Percentiles rank a stretch among this genome's conserved stretches.
Evolutionary conservation across 2,888 invertebrate species (phyloP).

Genomic region (Tolmerus cingulatus): DNA sequence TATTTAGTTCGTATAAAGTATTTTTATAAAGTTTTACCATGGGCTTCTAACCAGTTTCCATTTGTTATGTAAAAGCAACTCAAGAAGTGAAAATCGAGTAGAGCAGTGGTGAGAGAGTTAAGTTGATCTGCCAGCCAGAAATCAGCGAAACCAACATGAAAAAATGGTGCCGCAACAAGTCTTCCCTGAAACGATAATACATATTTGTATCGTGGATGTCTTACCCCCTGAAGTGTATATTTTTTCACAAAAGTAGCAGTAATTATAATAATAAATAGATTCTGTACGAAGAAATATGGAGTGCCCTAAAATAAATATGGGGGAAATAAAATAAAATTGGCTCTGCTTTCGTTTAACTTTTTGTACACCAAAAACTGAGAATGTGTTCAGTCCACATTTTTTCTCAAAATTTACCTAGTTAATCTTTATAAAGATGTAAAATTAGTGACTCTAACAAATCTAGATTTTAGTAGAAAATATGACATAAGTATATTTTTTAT

Average conservation of each 20-base stretch:
- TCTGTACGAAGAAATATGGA: no score
- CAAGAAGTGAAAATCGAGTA: constrained; percentile 94
- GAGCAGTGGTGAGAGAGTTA: constrained; percentile 88
- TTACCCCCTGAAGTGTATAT: background rate
- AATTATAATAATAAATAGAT: background rate
- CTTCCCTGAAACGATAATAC: constrained; percentile 70
- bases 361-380: no score
- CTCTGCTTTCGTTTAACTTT: no score
- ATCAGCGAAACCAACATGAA: constrained; percentile 94
- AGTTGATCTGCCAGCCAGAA: constrained; percentile 99
- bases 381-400: no score
- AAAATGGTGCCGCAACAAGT: constrained; percentile 89
- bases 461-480: no score
- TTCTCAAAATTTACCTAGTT: no score
- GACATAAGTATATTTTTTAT: no score
- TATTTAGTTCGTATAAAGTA: background rate
- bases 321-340: no score
- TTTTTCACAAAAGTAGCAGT: background rate
- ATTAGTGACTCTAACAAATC: no score
- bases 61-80: constrained; percentile 89
- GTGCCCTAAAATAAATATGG: no score
- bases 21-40: constrained; percentile 60
- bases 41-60: constrained; percentile 74
- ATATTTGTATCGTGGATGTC: background rate
- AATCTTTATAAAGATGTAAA: no score